Base-by-base conservation (phyloP, 2,888 invertebrate species). In the Dryomyza anilis region DNA sequence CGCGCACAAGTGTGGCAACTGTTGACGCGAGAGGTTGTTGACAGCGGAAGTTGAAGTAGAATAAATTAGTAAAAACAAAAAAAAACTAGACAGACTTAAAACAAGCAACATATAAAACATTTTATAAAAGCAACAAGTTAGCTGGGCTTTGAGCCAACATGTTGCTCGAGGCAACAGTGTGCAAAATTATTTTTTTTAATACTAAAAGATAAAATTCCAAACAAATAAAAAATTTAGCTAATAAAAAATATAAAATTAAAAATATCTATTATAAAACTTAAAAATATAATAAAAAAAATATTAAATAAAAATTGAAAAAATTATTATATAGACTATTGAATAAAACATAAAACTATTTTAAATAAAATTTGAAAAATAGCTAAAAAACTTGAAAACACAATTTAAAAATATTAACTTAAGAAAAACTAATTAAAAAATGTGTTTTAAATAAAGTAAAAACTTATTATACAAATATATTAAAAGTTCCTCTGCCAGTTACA, bases 21-120 rank as follows among this genome's bases (percentile, higher is more conserved):
- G 50, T 57, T 36, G 16, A 55, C 30, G 30, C 55, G 45, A 16
- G 23, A 63, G 46, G 50, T 63, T 50, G 62, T 63, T n/a, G 33
- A 12, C 21, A 23, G 33, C 46, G 46, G 53, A 53, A 61, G 36
- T 21, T 43, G 1, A 43, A 16, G 43, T 8, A 43, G n/a, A n/a
- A 50, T 30, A n/a, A n/a, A n/a, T n/a, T n/a, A n/a, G n/a, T n/a
- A n/a, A 45, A 2, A 14, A 27, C 5, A 52, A 60, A 60, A 5
- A 46, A 19, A 29, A 25, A 43, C 19, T 19, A 36, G 19, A 12
- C 12, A 46, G 14, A 12, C 25, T n/a, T 30, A 30, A 53, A 27
- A 62, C 27, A 48, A 25, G 10, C 27, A 56, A 12, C 21, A 52
- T 23, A 39, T 12, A 39, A 25, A 39, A 1, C 53, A 59, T 5